Conservation (phyloP, 2,113 vertebrate species). For the Megaleporinus macrocephalus region DNA sequence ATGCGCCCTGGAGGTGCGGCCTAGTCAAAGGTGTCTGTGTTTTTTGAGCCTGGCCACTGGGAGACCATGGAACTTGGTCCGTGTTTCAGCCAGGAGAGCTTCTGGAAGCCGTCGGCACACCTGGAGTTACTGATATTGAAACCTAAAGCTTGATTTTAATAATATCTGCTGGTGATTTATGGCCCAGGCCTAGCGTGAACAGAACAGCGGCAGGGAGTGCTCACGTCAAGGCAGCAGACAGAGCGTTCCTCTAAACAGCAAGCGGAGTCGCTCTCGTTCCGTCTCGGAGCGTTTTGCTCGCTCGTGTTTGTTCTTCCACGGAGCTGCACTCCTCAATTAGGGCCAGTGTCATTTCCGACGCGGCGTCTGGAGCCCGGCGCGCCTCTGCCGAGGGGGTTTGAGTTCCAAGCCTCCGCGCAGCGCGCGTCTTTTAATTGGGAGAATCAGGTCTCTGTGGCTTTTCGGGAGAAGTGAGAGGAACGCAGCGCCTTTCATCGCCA, state of each 20-base stretch:
- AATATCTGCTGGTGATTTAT: too few relatives aligned
- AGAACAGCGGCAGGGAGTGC: too few relatives aligned
- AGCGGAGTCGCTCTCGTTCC: background rate
- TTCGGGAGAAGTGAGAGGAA: background rate
- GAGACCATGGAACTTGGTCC: too few relatives aligned
- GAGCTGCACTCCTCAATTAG: slow-evolving; percentile 43
- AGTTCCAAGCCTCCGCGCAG: background rate
- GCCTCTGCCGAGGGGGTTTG: background rate
- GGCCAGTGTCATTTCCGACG: slow-evolving; percentile 36
- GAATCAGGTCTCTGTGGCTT: background rate
- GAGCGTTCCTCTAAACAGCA: background rate
- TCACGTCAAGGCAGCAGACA: background rate
- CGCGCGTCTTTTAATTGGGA: background rate
- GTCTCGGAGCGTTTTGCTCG: background rate
- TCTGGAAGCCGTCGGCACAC: too few relatives aligned
- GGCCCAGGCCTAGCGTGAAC: too few relatives aligned
- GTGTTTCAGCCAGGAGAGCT: too few relatives aligned
- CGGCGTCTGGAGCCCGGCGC: background rate
- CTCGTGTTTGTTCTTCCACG: slow-evolving; percentile 18
- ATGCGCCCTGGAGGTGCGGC: too few relatives aligned
- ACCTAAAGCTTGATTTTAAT: too few relatives aligned
- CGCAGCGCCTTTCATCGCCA: background rate
- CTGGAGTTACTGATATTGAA: too few relatives aligned
- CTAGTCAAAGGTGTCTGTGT: too few relatives aligned
- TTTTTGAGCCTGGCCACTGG: too few relatives aligned